Evolutionary conservation across 2,888 invertebrate species (phyloP).

Genomic region (Alloscopus bannaensis): DNA sequence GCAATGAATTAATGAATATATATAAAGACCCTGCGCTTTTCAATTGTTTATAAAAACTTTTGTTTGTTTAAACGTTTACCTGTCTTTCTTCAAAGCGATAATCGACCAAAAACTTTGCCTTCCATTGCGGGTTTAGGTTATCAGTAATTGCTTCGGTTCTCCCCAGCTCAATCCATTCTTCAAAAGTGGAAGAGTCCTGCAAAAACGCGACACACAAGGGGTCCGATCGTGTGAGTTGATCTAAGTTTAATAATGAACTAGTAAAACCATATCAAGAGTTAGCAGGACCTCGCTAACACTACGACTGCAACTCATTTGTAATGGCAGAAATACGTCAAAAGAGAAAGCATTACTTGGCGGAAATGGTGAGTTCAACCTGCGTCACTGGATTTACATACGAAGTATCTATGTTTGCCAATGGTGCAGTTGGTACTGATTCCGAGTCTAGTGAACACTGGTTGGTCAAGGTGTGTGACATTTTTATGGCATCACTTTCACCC

Average conservation of each 20-base stretch:
- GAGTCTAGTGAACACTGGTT: neutral
- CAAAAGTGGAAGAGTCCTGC: slow-evolving; percentile 74
- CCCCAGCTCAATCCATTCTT: slow-evolving; percentile 75
- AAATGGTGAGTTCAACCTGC: slow-evolving; percentile 49
- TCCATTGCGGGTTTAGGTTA: slow-evolving; percentile 77
- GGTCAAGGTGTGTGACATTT: neutral
- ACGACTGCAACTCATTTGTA: neutral
- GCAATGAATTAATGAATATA: neutral
- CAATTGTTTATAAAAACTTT: neutral
- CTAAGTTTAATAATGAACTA: slow-evolving; percentile 77
- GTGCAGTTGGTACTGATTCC: slow-evolving; percentile 25
- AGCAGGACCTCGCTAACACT: neutral
- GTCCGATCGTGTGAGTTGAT: slow-evolving; percentile 78
- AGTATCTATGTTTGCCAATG: neutral
- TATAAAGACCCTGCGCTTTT: neutral
- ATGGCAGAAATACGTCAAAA: neutral
- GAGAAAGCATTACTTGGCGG: slow-evolving; percentile 52
- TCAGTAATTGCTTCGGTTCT: slow-evolving; percentile 77
- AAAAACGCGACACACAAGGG: slow-evolving; percentile 77
- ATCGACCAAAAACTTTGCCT: slow-evolving; percentile 77
- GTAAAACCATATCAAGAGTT: slow-evolving; percentile 27
- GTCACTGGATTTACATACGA: slow-evolving; percentile 33
- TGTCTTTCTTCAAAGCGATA: slow-evolving; percentile 80
- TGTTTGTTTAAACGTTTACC: slow-evolving; percentile 69
- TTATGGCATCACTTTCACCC: neutral